Evolutionary conservation across 1,140 invertebrate genomes (phyloP).

Genomic region (Sycophaga agraensis): DNA sequence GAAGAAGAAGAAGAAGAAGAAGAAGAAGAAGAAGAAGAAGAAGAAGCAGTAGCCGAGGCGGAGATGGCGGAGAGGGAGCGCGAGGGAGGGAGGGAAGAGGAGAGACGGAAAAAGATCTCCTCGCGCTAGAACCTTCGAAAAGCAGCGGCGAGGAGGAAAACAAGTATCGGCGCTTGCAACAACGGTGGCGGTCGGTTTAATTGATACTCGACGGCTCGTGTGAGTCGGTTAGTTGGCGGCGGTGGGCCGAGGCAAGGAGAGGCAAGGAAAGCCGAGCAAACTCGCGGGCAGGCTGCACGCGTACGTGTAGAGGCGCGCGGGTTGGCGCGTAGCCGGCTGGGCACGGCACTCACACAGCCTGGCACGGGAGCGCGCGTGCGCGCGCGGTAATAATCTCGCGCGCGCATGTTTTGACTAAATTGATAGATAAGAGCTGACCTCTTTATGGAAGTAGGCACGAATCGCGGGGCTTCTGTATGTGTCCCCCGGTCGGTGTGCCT

Average conservation of each 20-base stretch:
- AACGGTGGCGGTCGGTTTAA: conserved; percentile 9
- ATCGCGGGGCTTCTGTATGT: conserved; percentile 5
- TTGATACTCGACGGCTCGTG: conserved; percentile 18
- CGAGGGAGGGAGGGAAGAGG: not conserved
- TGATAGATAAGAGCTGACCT: conserved; percentile 29
- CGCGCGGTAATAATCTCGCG: not conserved
- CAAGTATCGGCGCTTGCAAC: not conserved
- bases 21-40: not conserved
- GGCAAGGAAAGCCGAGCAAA: no score
- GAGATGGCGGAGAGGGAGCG: not conserved
- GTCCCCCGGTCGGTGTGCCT: no score
- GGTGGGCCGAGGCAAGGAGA: no score
- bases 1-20: no score
- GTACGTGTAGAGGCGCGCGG: no score
- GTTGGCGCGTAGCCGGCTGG: not conserved
- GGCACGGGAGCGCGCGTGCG: not conserved
- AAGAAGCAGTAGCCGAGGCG: not conserved
- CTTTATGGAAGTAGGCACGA: conserved; percentile 13
- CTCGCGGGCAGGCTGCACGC: not conserved
- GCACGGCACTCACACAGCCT: not conserved
- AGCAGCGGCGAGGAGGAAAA: not conserved
- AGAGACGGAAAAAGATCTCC: not conserved
- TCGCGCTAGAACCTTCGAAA: not conserved
- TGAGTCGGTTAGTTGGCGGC: no score
- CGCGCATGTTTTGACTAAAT: conserved; percentile 27